Conservation (phyloP, 2,113 vertebrate genomes). For the Macaca fascicularis region T2T-MFA8v1.1 NC_088391.1:93477001-93477500, state of each 20-base stretch:
- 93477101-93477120: neutral
- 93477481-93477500: neutral
- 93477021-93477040: neutral
- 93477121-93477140: neutral
- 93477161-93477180: neutral
- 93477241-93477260: neutral
- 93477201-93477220: neutral
- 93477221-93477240: neutral
- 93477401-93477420: too few species aligned
- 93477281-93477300: neutral
- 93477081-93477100: neutral
- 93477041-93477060: neutral
- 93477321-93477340: neutral
- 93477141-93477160: neutral
- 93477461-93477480: neutral
- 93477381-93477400: neutral
- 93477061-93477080: neutral
- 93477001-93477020: neutral
- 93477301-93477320: neutral
- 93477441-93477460: neutral
- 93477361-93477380: neutral
- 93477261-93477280: neutral
- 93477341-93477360: neutral
- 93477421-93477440: neutral
- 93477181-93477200: neutral